phyloP scores from a whole-genome alignment of 2,888 invertebrate genomes.

The Andrena minutula region DNA sequence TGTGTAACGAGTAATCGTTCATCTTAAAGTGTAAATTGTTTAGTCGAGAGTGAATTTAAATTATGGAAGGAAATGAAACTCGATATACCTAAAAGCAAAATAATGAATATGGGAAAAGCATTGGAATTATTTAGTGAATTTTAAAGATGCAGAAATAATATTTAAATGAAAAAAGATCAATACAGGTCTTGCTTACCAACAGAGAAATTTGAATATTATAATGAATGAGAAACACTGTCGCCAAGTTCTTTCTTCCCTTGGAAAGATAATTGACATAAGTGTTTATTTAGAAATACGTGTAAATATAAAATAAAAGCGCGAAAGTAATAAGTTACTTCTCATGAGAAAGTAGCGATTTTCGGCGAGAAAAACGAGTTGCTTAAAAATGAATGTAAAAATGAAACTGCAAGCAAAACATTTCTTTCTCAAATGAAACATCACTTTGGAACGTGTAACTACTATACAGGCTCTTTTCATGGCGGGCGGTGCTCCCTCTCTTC shows the following conservation, averaged over 20 bases:
- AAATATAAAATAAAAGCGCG: neutral
- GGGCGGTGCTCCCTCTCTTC: slow-evolving; percentile 17
- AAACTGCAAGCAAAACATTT: neutral
- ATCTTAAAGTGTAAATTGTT: too few relatives aligned
- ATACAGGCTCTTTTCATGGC: slow-evolving; percentile 7
- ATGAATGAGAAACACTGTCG: neutral
- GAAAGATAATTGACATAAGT: neutral
- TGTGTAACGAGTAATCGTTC: neutral
- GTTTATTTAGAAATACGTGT: slow-evolving; percentile 4
- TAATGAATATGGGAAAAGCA: neutral
- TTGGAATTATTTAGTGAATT: neutral
- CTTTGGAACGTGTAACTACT: neutral
- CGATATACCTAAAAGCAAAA: neutral
- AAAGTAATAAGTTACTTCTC: neutral
- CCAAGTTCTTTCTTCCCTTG: neutral
- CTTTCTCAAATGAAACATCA: neutral
- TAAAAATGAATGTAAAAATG: neutral
- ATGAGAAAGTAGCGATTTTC: neutral
- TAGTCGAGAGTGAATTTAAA: neutral
- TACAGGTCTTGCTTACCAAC: slow-evolving; percentile 1
- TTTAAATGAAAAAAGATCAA: neutral
- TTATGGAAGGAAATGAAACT: neutral
- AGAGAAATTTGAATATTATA: neutral
- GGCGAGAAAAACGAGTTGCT: neutral
- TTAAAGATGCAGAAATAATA: neutral